Evolutionary conservation across 2,113 vertebrate species (phyloP).

Genomic region (Trematomus loennbergii): DNA sequence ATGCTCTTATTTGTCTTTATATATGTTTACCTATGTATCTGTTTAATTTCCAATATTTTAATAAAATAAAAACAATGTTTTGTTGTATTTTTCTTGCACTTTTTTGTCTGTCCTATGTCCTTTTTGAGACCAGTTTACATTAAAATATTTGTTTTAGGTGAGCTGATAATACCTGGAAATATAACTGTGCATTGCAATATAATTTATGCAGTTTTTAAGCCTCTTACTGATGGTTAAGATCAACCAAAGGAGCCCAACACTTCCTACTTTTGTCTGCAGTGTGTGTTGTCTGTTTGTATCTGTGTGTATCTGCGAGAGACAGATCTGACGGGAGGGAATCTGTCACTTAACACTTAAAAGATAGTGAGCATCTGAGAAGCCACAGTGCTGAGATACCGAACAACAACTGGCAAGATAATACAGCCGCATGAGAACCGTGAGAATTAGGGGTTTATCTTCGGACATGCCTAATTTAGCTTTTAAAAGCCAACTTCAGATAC

Average conservation of each 20-base stretch:
- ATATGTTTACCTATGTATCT: too few relatives aligned
- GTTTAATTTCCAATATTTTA: too few relatives aligned
- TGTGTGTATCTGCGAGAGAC: not conserved
- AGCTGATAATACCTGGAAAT: not conserved
- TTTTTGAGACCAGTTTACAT: too few relatives aligned
- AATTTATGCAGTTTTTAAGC: not conserved
- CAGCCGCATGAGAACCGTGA: not conserved
- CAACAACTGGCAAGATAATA: not conserved
- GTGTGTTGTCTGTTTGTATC: constrained; percentile 1
- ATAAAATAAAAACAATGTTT: too few relatives aligned
- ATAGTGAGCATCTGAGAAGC: not conserved
- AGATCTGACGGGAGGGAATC: constrained; percentile 8
- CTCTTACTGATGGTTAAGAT: not conserved
- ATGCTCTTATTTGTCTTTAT: too few relatives aligned
- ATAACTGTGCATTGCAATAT: not conserved
- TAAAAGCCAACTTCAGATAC: not conserved
- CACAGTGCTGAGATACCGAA: not conserved
- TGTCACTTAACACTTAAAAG: constrained; percentile 3
- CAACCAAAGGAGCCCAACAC: not conserved
- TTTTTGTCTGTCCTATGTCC: too few relatives aligned
- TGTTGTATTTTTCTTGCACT: too few relatives aligned
- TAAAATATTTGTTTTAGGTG: not conserved
- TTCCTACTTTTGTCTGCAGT: not conserved
- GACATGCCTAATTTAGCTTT: not conserved
- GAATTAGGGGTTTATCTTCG: not conserved